A percentile compares a stretch with the other conserved stretches of the same genome.
Conservation (phyloP, 2,113 vertebrate species). For the Pardalotus punctatus region DNA sequence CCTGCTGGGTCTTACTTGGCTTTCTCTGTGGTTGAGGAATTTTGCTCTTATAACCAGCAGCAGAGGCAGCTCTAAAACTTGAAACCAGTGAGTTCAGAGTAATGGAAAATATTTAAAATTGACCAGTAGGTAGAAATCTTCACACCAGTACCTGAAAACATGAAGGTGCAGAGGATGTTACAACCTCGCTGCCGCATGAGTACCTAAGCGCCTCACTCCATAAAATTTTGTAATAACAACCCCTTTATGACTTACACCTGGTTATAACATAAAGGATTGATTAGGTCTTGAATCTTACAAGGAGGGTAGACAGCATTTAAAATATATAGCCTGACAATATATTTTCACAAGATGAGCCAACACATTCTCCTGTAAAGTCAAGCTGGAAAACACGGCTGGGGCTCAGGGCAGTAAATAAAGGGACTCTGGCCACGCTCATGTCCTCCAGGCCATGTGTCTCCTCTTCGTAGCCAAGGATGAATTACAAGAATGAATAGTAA, state of each 20-base stretch:
- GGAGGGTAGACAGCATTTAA: slow-evolving; percentile 57
- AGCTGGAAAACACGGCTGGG: slow-evolving; percentile 7
- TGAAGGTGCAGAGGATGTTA: slow-evolving; percentile 7
- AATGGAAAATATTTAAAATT: not conserved
- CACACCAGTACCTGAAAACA: not conserved
- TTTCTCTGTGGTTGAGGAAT: not conserved
- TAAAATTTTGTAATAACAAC: slow-evolving; percentile 71
- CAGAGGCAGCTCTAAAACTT: not conserved
- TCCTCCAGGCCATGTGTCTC: slow-evolving; percentile 1
- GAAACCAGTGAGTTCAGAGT: not conserved
- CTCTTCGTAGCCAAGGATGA: not conserved
- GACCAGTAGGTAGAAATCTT: not conserved
- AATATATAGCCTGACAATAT: slow-evolving; percentile 66
- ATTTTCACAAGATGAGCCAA: slow-evolving; percentile 61
- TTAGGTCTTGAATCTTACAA: slow-evolving; percentile 65
- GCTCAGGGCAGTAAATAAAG: slow-evolving; percentile 55
- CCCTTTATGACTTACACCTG: slow-evolving; percentile 74
- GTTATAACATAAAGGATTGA: slow-evolving; percentile 71
- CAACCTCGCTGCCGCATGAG: slow-evolving; percentile 25
- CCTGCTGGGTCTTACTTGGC: not conserved
- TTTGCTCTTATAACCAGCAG: not conserved
- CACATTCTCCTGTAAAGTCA: slow-evolving; percentile 16
- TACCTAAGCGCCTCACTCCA: slow-evolving; percentile 48
- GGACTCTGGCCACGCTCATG: not conserved
- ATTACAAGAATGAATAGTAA: not conserved